Percentiles rank a stretch among this genome's conserved stretches.
Evolutionary conservation across 2,888 invertebrate species (phyloP).

Genomic region (Julus scanicus): DNA sequence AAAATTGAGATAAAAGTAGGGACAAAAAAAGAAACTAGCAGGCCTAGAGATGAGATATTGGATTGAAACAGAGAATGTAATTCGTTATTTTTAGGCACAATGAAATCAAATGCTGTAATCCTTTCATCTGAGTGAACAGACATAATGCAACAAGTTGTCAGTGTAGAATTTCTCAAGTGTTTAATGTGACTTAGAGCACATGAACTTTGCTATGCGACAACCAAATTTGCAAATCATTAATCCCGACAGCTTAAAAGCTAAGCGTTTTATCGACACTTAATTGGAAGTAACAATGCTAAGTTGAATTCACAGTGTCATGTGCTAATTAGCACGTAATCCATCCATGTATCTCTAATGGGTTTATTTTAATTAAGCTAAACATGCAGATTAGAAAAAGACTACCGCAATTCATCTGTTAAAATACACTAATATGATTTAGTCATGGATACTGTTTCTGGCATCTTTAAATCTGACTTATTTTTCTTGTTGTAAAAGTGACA

Average conservation of each 20-base stretch:
- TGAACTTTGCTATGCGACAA: neutral
- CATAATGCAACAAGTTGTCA: conserved; percentile 4
- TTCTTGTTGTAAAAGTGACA: too few relatives aligned
- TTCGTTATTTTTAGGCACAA: neutral
- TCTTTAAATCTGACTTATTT: too few relatives aligned
- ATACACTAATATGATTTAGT: too few relatives aligned
- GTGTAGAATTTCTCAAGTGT: neutral
- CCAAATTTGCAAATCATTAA: neutral
- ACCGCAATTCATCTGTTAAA: too few relatives aligned
- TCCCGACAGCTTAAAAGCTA: neutral
- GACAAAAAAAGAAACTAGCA: neutral
- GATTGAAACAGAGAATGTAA: conserved; percentile 1
- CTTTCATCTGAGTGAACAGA: neutral
- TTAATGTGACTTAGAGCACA: neutral
- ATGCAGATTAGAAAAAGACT: too few relatives aligned
- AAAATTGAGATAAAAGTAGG: conserved; percentile 12
- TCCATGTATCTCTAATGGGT: too few relatives aligned
- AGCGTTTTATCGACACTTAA: neutral
- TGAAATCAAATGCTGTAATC: neutral
- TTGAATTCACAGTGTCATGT: neutral
- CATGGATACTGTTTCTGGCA: too few relatives aligned
- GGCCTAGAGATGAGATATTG: neutral
- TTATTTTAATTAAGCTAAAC: too few relatives aligned
- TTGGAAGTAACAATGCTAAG: neutral
- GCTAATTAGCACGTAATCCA: neutral